Evolutionary conservation across 2,113 vertebrate species (phyloP).

Genomic region (Pseudorhombus dupliciocellatus): DNA sequence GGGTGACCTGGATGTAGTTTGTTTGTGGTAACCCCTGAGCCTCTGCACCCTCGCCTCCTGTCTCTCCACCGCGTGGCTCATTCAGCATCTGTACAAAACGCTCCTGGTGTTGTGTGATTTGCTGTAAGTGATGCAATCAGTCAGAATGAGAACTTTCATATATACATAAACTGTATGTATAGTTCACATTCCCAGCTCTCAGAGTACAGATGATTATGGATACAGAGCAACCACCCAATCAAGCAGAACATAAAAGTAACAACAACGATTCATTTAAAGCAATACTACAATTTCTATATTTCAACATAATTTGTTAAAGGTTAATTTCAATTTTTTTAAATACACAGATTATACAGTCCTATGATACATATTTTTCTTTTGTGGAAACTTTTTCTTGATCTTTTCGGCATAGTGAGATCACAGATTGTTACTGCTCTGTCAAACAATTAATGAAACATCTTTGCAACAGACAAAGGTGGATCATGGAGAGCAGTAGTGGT

Average conservation of each 20-base stretch:
- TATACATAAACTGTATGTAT: too few relatives aligned
- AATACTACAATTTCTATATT: background rate
- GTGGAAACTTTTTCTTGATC: background rate
- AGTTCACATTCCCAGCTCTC: background rate
- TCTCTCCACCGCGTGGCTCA: constrained; percentile 74
- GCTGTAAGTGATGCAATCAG: constrained; percentile 58
- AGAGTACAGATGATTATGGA: background rate
- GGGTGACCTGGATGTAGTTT: constrained; percentile 85
- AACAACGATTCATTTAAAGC: background rate
- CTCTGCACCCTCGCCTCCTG: constrained; percentile 62
- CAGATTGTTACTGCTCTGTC: background rate
- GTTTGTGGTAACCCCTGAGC: constrained; percentile 70
- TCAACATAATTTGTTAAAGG: too few relatives aligned
- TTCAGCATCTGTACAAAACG: constrained; percentile 84
- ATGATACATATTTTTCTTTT: background rate
- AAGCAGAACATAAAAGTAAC: background rate
- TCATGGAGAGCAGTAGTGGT: too few relatives aligned
- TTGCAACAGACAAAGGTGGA: too few relatives aligned
- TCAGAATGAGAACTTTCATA: background rate
- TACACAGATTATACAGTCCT: too few relatives aligned
- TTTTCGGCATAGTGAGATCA: background rate
- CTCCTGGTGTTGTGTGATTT: constrained; percentile 85
- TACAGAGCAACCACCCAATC: background rate
- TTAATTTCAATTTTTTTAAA: too few relatives aligned
- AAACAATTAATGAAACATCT: background rate